A percentile compares a stretch with the other conserved stretches of the same genome.
These are phyloP conservation scores for Drosophila buzzatii DNA, from an alignment of 2,888 invertebrate species.

Conservation along the genomic window DNA sequence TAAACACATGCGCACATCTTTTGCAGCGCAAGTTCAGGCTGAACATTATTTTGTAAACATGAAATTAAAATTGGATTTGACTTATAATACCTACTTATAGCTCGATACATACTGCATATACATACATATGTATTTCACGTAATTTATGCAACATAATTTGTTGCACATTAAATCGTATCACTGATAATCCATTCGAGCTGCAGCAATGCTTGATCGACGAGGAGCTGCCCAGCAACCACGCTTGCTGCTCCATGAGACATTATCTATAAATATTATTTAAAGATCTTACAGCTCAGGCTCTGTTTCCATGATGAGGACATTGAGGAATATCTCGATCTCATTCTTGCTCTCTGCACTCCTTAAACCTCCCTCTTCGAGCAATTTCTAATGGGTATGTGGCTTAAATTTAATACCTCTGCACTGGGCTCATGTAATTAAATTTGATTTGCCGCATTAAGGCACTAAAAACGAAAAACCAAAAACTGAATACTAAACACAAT, in stretches of 20 bases:
- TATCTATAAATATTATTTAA: neutral
- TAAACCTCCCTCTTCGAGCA: no score
- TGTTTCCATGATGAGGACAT: neutral
- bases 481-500: constrained; percentile 23
- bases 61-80: constrained; percentile 1
- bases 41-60: neutral
- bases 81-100: neutral
- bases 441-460: constrained; percentile 31
- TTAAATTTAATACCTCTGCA: neutral
- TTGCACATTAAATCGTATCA: neutral
- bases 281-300: neutral
- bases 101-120: neutral
- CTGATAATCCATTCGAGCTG: neutral
- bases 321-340: neutral
- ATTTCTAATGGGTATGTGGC: neutral
- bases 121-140: neutral
- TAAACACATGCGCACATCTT: neutral
- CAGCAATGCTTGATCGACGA: neutral
- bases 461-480: constrained; percentile 2
- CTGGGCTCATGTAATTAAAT: constrained; percentile 41
- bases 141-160: constrained; percentile 8
- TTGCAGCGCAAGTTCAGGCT: neutral
- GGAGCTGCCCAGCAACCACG: neutral
- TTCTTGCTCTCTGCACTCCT: neutral
- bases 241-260: neutral